Evolutionary conservation across 92 coral and sea anemone genomes (phyloP).

Genomic region (Hydrozoanthus gracilis): DNA sequence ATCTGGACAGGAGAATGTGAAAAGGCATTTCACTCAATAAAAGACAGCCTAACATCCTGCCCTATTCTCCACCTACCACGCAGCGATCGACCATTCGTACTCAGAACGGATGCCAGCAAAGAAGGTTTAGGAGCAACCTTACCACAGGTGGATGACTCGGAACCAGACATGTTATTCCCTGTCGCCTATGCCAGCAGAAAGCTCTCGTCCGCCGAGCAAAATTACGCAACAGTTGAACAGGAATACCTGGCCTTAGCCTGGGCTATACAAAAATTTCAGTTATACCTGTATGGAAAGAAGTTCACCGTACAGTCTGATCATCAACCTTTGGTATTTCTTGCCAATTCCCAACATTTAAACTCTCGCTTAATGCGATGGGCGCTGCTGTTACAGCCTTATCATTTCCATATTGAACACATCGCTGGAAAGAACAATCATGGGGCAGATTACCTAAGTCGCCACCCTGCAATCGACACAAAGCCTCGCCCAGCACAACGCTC

Average conservation of each 20-base stretch:
- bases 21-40: conserved; percentile 49
- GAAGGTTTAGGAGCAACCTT: conserved; percentile 61
- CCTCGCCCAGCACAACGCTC: neutral
- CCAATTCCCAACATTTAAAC: neutral
- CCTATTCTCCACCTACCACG: conserved; percentile 55
- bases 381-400: neutral
- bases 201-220: conserved; percentile 50
- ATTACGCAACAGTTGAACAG: conserved; percentile 49
- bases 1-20: conserved; percentile 33
- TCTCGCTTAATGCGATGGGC: neutral
- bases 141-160: conserved; percentile 41
- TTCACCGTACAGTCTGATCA: conserved; percentile 67
- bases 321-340: conserved; percentile 55
- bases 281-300: conserved; percentile 48
- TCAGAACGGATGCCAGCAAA: conserved; percentile 64
- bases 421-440: neutral
- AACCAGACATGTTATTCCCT: conserved; percentile 45
- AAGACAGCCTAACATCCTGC: conserved; percentile 29
- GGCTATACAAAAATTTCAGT: conserved; percentile 50
- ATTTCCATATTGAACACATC: neutral
- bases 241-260: conserved; percentile 67
- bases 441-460: neutral
- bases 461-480: neutral
- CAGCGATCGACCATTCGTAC: conserved; percentile 45
- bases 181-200: conserved; percentile 59